A percentile compares a stretch with the other conserved stretches of the same genome.
These are phyloP conservation scores for Pocota personata DNA, from an alignment of 2,888 invertebrate genomes.

Conservation along the genomic window DNA sequence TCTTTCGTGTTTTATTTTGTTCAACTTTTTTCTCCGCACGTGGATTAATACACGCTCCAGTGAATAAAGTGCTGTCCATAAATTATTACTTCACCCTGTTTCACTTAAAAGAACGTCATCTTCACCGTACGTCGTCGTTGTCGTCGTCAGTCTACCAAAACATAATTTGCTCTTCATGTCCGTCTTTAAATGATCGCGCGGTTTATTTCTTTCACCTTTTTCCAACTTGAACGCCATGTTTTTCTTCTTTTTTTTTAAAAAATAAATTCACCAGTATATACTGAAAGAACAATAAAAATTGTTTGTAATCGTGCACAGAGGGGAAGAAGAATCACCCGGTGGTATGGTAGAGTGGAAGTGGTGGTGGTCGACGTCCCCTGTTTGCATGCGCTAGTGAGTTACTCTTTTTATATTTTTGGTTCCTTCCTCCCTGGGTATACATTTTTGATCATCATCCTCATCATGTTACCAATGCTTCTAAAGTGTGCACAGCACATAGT, in stretches of 20 bases:
- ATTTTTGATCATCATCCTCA: conserved; percentile 45
- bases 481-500: conserved; percentile 5
- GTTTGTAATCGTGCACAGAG: conserved; percentile 54
- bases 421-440: conserved; percentile 18
- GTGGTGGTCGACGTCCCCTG: conserved; percentile 39
- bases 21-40: conserved; percentile 58
- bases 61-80: conserved; percentile 59
- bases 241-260: conserved; percentile 14
- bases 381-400: conserved; percentile 56
- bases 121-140: conserved; percentile 28
- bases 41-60: conserved; percentile 69
- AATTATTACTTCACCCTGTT: conserved; percentile 65
- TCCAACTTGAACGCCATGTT: conserved; percentile 55
- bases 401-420: conserved; percentile 55
- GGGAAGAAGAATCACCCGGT: conserved; percentile 60
- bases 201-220: conserved; percentile 68
- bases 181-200: conserved; percentile 68
- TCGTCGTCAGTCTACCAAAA: conserved; percentile 67
- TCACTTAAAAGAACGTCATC: conserved; percentile 47
- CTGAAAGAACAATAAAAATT: conserved; percentile 41
- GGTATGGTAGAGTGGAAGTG: conserved; percentile 45
- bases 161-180: conserved; percentile 63
- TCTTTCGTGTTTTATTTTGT: conserved; percentile 3
- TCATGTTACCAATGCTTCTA: conserved; percentile 49
- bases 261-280: conserved; percentile 48